These are phyloP conservation scores for Meliscaeva auricollis DNA, from an alignment of 2,888 invertebrate species.

Conservation along the genomic window DNA sequence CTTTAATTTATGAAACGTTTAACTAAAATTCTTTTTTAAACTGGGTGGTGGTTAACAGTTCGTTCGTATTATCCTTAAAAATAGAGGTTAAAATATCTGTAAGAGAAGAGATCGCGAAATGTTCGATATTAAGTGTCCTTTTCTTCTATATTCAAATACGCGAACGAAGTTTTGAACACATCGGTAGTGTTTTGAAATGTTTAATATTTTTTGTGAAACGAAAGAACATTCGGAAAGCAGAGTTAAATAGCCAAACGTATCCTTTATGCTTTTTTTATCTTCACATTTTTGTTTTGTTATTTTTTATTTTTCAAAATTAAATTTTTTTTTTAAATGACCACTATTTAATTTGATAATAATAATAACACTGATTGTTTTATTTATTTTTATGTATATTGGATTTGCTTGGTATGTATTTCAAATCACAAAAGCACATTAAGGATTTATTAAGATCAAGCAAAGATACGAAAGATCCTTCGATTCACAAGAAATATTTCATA, in stretches of 20 bases:
- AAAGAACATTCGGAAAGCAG: constrained; percentile 36
- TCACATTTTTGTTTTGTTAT: constrained; percentile 12
- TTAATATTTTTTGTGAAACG: constrained; percentile 55
- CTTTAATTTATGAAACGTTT: constrained; percentile 52
- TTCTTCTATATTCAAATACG: constrained; percentile 25
- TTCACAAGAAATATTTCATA: constrained; percentile 49
- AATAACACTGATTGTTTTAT: constrained; percentile 15
- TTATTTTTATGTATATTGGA: not conserved
- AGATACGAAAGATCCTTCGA: constrained; percentile 46
- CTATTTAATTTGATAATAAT: constrained; percentile 10
- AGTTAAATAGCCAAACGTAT: constrained; percentile 38
- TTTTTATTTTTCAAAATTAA: not conserved
- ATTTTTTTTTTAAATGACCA: not conserved
- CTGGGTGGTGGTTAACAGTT: constrained; percentile 76
- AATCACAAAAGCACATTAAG: constrained; percentile 58
- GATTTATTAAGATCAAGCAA: constrained; percentile 53
- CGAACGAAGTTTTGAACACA: constrained; percentile 63
- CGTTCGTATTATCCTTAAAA: constrained; percentile 82
- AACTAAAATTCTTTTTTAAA: constrained; percentile 40
- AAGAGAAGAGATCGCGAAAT: constrained; percentile 77
- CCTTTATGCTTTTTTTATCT: constrained; percentile 57
- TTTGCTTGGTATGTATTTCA: not conserved
- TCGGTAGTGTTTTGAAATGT: constrained; percentile 34
- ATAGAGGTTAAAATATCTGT: constrained; percentile 77
- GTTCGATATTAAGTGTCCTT: constrained; percentile 41